These are phyloP conservation scores for Drosophila barbarae DNA, from an alignment of 2,888 invertebrate genomes.

Conservation along the genomic window DNA sequence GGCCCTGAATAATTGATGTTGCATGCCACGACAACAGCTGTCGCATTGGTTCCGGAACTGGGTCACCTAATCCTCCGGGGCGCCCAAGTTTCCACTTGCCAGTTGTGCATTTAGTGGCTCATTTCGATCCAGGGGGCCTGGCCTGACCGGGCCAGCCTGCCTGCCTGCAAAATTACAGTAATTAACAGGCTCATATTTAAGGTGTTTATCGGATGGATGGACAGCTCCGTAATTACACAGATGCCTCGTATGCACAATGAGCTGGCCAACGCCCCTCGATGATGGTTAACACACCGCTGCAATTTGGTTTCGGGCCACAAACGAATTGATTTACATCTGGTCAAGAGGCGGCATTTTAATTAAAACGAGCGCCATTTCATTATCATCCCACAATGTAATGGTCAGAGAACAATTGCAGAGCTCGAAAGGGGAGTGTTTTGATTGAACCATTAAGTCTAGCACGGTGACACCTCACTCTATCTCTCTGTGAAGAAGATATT, in stretches of 20 bases:
- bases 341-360: conserved; percentile 58
- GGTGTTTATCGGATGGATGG: conserved; percentile 60
- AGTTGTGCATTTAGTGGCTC: conserved; percentile 46
- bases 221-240: conserved; percentile 46
- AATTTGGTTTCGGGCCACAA: conserved; percentile 60
- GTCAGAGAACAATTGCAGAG: neutral
- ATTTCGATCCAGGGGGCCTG: conserved; percentile 26
- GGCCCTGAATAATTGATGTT: conserved; percentile 66
- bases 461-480: conserved; percentile 48
- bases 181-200: conserved; percentile 52
- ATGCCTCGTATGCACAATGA: conserved; percentile 39
- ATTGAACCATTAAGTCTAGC: conserved; percentile 63
- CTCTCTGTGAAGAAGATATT: conserved; percentile 69
- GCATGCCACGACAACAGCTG: conserved; percentile 48
- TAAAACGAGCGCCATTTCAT: conserved; percentile 49
- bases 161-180: conserved; percentile 54
- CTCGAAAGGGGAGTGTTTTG: conserved; percentile 15
- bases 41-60: conserved; percentile 45
- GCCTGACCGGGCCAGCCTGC: neutral
- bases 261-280: conserved; percentile 44
- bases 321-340: conserved; percentile 57
- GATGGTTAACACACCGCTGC: conserved; percentile 50
- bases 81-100: conserved; percentile 13
- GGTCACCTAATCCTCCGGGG: conserved; percentile 60
- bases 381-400: conserved; percentile 15